Conservation (phyloP, 2,888 invertebrate species). For the Chydorus sphaericus region DNA sequence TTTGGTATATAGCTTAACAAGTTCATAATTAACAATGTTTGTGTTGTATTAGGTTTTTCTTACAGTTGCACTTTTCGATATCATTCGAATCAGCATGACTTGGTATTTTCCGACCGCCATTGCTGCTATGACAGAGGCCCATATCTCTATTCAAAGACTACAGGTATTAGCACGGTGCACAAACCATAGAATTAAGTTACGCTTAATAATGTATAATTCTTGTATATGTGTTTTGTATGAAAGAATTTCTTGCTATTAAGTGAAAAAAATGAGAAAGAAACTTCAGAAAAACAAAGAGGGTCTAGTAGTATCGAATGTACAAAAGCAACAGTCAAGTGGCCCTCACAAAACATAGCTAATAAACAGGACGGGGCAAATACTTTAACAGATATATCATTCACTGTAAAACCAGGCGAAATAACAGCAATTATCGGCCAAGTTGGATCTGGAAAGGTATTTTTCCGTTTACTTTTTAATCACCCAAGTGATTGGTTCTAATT, state of each 20-base stretch:
- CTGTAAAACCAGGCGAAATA: slow-evolving; percentile 22
- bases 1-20: slow-evolving; percentile 15
- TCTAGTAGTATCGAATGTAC: too few species aligned
- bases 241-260: too few species aligned
- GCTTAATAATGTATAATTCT: too few species aligned
- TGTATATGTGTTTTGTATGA: too few species aligned
- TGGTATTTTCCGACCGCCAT: slow-evolving; percentile 80
- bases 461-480: not conserved
- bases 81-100: slow-evolving; percentile 43
- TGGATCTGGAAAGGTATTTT: slow-evolving; percentile 53
- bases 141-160: slow-evolving; percentile 49
- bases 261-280: too few species aligned
- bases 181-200: too few species aligned
- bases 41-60: slow-evolving; percentile 52
- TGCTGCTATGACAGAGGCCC: slow-evolving; percentile 61
- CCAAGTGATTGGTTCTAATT: too few species aligned
- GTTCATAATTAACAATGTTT: slow-evolving; percentile 7
- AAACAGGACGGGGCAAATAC: not conserved
- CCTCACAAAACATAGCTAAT: too few species aligned
- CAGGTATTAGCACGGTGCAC: too few species aligned
- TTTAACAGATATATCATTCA: slow-evolving; percentile 1
- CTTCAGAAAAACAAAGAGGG: too few species aligned
- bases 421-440: slow-evolving; percentile 60
- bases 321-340: slow-evolving; percentile 10
- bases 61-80: slow-evolving; percentile 76